Percentiles rank a stretch among this genome's conserved stretches.
Evolutionary conservation across 2,888 invertebrate genomes (phyloP).

Genomic region (Caenorhabditis sulstoni): DNA sequence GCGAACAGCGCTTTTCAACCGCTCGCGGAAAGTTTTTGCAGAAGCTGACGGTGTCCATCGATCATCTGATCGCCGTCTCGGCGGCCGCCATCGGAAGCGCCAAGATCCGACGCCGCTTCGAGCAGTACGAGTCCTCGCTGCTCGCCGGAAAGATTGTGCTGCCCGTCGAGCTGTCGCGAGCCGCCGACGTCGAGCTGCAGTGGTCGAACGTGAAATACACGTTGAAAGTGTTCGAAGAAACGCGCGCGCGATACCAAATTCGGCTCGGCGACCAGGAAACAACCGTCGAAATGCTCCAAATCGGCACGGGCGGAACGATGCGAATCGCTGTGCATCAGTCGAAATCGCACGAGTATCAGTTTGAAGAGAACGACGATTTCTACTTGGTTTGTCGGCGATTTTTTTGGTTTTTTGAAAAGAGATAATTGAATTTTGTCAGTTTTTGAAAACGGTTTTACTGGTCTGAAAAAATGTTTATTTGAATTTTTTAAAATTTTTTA

Average conservation of each 20-base stretch:
- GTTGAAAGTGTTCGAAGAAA: constrained; percentile 31
- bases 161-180: constrained; percentile 23
- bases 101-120: constrained; percentile 31
- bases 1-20: no score
- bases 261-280: constrained; percentile 36
- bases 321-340: constrained; percentile 20
- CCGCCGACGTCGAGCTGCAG: constrained; percentile 23
- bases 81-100: constrained; percentile 36
- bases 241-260: constrained; percentile 27
- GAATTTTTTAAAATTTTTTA: no score
- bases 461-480: no score
- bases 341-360: constrained; percentile 33
- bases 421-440: no score
- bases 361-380: constrained; percentile 44
- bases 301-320: not conserved
- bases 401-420: no score
- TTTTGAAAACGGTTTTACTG: no score
- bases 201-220: constrained; percentile 25
- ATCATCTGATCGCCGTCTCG: constrained; percentile 39
- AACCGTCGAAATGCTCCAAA: constrained; percentile 33
- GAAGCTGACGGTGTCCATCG: constrained; percentile 28
- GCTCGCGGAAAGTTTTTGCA: constrained; percentile 21
- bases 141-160: constrained; percentile 43
- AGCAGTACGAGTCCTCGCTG: constrained; percentile 24
- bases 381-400: not conserved